phyloP scores from a whole-genome alignment of 2,888 invertebrate genomes.

The Phyllotreta striolata region DNA sequence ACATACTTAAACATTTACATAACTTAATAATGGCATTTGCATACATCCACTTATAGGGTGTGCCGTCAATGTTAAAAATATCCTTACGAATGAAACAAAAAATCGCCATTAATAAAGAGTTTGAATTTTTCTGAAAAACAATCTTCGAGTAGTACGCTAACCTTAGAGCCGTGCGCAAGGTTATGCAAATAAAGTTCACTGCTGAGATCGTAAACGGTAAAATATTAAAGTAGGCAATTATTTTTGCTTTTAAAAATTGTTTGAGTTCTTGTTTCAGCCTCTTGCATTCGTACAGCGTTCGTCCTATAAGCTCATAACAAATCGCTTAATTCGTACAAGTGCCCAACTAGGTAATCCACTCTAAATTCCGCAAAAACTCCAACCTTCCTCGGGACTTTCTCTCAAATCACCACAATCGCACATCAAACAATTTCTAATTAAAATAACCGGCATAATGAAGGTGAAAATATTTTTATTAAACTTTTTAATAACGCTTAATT shows the following conservation, averaged over 20 bases:
- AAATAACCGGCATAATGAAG: no score
- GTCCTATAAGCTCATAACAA: no score
- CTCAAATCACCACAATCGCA: no score
- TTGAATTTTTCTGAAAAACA: slow-evolving; percentile 13
- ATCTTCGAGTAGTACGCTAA: slow-evolving; percentile 11
- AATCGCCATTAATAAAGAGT: slow-evolving; percentile 11
- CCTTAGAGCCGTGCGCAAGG: slow-evolving; percentile 11
- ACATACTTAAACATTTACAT: slow-evolving; percentile 10
- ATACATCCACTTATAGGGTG: slow-evolving; percentile 19
- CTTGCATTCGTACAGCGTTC: no score
- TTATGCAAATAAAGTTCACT: slow-evolving; percentile 16
- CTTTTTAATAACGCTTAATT: no score
- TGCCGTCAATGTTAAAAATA: slow-evolving; percentile 19
- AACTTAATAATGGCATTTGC: slow-evolving; percentile 14
- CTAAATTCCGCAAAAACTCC: no score
- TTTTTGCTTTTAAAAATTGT: slow-evolving; percentile 12
- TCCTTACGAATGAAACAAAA: slow-evolving; percentile 3
- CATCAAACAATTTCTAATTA: no score
- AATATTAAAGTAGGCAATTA: slow-evolving; percentile 16
- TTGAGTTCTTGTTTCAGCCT: no score
- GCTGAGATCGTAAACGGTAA: slow-evolving; percentile 12
- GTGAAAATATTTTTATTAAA: no score
- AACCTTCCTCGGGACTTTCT: no score
- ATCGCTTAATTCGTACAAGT: no score
- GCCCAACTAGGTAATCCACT: no score